Conservation (phyloP, 2,797 vertebrate genomes). For the Scleropages formosus region DNA sequence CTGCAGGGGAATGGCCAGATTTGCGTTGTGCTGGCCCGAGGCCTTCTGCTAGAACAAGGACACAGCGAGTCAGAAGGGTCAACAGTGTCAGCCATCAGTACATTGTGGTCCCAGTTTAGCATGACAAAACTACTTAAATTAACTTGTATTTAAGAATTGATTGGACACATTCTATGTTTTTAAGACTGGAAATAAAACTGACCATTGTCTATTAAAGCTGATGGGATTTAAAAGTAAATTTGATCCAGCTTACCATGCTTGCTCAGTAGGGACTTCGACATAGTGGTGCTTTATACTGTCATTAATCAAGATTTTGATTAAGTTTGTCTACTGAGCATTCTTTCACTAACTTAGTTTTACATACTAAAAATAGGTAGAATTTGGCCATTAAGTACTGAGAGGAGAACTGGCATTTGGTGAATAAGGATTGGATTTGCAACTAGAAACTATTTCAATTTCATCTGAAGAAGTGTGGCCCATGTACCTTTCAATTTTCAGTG, state of each 20-base stretch:
- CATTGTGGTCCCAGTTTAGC: slow-evolving; percentile 38
- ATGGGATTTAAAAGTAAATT: slow-evolving; percentile 16
- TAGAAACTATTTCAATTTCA: too few relatives aligned
- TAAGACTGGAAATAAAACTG: slow-evolving; percentile 29
- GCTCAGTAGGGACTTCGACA: neutral
- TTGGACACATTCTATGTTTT: slow-evolving; percentile 29
- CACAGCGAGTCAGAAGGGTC: slow-evolving; percentile 18
- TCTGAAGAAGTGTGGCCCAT: too few relatives aligned
- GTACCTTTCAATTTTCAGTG: too few relatives aligned
- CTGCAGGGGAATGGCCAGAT: slow-evolving; percentile 31
- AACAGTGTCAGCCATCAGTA: slow-evolving; percentile 45
- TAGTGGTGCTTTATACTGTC: slow-evolving; percentile 6
- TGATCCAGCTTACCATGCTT: slow-evolving; percentile 15
- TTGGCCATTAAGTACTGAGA: too few relatives aligned
- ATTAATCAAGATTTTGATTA: neutral
- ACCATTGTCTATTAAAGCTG: slow-evolving; percentile 17
- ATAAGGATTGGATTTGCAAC: too few relatives aligned
- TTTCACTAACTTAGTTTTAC: neutral
- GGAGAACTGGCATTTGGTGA: too few relatives aligned
- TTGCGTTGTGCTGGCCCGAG: slow-evolving; percentile 23
- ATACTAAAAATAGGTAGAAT: too few relatives aligned
- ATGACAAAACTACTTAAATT: slow-evolving; percentile 30
- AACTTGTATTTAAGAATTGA: slow-evolving; percentile 31
- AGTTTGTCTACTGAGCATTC: neutral
- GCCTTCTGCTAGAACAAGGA: slow-evolving; percentile 28